These are phyloP conservation scores for Loriculus beryllinus DNA, from an alignment of 2,797 vertebrate species.

Conservation along the genomic window DNA sequence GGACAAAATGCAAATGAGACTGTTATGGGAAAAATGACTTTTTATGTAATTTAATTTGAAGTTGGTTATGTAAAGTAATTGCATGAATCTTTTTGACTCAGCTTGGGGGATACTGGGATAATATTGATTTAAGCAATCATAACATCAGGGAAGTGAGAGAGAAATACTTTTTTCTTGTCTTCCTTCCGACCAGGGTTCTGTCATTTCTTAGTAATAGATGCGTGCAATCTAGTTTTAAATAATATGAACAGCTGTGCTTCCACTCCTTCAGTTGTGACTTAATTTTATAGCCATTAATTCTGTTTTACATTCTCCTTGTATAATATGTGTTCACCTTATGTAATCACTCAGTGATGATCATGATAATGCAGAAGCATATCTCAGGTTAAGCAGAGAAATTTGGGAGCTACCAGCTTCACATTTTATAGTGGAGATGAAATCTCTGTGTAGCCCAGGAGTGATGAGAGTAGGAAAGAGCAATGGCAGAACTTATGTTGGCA, in stretches of 20 bases:
- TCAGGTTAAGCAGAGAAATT: neutral
- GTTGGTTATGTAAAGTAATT: conserved; percentile 67
- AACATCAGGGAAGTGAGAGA: conserved; percentile 60
- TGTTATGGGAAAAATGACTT: conserved; percentile 57
- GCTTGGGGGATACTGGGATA: conserved; percentile 64
- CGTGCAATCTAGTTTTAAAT: neutral
- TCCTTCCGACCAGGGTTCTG: neutral
- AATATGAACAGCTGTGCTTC: neutral
- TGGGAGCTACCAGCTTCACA: neutral
- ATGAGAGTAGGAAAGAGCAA: neutral
- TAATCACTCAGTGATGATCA: neutral
- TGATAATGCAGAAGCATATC: neutral
- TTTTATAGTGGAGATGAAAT: neutral
- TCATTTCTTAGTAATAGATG: neutral
- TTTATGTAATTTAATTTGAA: conserved; percentile 69
- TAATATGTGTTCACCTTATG: neutral
- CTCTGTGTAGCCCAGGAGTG: neutral
- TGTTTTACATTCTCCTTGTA: neutral
- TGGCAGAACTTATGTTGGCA: neutral
- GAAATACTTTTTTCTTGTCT: conserved; percentile 10
- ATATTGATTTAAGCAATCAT: conserved; percentile 71
- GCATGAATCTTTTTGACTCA: conserved; percentile 60
- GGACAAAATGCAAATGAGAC: conserved; percentile 64
- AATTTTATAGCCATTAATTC: neutral
- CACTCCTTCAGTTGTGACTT: neutral